Percentiles rank a stretch among this genome's conserved stretches.
Conservation (phyloP, 53 echinoderm and acorn worm genomes). For the Luidia sarsii region DNA sequence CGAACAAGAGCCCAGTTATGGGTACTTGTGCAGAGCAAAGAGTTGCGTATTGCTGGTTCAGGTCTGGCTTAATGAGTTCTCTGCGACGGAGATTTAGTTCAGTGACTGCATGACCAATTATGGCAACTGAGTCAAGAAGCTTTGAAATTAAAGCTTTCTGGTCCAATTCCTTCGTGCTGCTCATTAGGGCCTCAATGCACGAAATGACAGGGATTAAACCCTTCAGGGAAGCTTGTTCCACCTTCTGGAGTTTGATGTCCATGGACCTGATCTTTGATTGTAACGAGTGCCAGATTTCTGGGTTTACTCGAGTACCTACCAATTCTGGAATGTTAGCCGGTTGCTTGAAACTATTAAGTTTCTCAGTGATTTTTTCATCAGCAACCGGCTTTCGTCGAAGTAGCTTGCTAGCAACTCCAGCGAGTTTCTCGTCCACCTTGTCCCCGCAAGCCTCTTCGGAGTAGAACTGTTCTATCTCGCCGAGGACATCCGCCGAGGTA, state of each 20-base stretch:
- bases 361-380: constrained; percentile 7
- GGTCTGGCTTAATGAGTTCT: not conserved
- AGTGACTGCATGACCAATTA: not conserved
- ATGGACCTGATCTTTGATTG: not conserved
- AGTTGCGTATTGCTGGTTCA: not conserved
- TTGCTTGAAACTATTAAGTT: too few species aligned
- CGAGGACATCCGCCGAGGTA: too few species aligned
- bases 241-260: constrained; percentile 1
- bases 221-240: not conserved
- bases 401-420: not conserved
- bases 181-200: not conserved
- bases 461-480: not conserved
- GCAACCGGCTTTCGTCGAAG: not conserved
- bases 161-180: not conserved
- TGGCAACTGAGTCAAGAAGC: not conserved
- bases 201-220: not conserved
- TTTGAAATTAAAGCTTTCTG: not conserved
- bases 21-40: not conserved
- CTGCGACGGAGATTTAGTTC: not conserved
- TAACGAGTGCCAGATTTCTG: too few species aligned
- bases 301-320: not conserved
- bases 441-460: not conserved
- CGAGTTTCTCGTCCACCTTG: not conserved
- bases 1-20: too few species aligned
- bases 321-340: not conserved